Base-by-base conservation (phyloP, 1,140 invertebrate species). In the Catajapyx aquilonaris region DNA sequence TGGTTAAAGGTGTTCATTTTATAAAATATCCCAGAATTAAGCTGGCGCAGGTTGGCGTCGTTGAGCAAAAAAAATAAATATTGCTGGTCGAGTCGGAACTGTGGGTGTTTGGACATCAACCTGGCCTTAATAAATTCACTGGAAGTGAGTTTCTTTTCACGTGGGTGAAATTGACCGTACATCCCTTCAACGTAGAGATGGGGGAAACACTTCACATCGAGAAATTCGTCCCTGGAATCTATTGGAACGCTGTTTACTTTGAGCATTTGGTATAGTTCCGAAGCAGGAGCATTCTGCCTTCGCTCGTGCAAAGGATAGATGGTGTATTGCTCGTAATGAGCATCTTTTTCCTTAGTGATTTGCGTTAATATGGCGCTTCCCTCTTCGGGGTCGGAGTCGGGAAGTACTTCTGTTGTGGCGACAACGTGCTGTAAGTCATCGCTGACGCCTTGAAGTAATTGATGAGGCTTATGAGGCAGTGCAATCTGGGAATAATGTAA, bases 161-260 rank as follows among this genome's bases (percentile, higher is more conserved):
- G 34, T 10, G 44, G 13, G 22, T 45, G 28, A 39, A 43, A 32
- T 28, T 52, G 50, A 1, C 51, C 48, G 42, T 48, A 45, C 37
- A 21, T 40, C 5, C 48, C 49, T 16, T 43, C 42, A 1, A 48
- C 47, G 41, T 44, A 52, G 19, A 48, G 39, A 44, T 54, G 43
- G 10, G 51, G 48, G 40, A 48, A 54, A 47, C 47, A 54, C 40
- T 40, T 43, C 34, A 49, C 20, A 47, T 54, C 49, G 32, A 48
- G 41, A 34, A 19, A 5, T 23, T 50, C 38, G 10, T 39, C 19
- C 19, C 41, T 30, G 28, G 41, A 40, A 48, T 51, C 43, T 20
- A 50, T 30, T 33, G 46, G 41, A 21, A 20, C 17, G n/a, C 46
- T 47, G 18, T 46, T 38, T 15, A 51, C 31, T 45, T 49, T 48